These are phyloP conservation scores for Ganaspis brasiliensis DNA, from an alignment of 2,888 invertebrate genomes.

Conservation along the genomic window DNA sequence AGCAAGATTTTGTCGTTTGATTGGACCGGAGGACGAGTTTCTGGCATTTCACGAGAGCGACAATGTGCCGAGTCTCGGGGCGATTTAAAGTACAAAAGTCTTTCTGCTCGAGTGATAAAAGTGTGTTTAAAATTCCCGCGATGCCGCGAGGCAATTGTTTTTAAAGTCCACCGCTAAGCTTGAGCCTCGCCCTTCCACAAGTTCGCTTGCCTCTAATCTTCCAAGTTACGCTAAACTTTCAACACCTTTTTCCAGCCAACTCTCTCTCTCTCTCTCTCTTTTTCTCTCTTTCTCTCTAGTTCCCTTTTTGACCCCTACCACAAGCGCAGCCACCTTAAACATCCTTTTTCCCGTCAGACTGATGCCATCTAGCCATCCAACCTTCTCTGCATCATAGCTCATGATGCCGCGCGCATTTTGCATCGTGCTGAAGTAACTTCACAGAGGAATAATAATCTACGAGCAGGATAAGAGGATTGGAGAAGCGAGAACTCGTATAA, in stretches of 20 bases:
- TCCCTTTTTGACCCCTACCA: conserved; percentile 9
- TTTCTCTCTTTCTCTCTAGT: conserved; percentile 25
- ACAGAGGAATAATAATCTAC: conserved; percentile 62
- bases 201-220: conserved; percentile 67
- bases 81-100: conserved; percentile 57
- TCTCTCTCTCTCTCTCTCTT: conserved; percentile 28
- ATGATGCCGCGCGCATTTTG: conserved; percentile 56
- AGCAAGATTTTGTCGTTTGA: conserved; percentile 35
- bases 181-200: conserved; percentile 51
- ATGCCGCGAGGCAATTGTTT: conserved; percentile 73
- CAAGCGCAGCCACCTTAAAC: conserved; percentile 1
- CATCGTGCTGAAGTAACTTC: conserved; percentile 61
- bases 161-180: conserved; percentile 67
- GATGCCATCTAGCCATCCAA: conserved; percentile 3
- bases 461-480: conserved; percentile 38
- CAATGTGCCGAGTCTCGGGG: conserved; percentile 53
- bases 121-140: conserved; percentile 74
- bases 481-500: conserved; percentile 12
- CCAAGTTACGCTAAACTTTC: conserved; percentile 67
- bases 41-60: conserved; percentile 36
- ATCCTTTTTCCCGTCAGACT: conserved; percentile 41
- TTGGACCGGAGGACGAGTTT: conserved; percentile 35
- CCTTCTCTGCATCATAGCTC: conserved; percentile 41
- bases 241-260: conserved; percentile 51
- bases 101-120: conserved; percentile 67